These are phyloP conservation scores for Ecliptopera silaceata DNA, from an alignment of 2,888 invertebrate species.

Conservation along the genomic window DNA sequence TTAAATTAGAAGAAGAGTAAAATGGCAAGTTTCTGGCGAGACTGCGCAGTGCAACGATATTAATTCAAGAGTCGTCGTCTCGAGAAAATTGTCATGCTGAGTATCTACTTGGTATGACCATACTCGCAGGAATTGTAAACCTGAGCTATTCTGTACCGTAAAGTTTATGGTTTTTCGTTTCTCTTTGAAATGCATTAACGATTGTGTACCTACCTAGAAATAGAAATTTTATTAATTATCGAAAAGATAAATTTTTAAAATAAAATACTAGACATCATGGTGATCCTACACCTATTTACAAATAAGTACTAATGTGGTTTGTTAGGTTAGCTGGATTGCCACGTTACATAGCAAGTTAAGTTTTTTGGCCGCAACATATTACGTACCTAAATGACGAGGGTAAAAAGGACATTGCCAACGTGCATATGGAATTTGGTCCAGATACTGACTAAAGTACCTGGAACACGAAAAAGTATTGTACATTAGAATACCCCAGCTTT, in stretches of 20 bases:
- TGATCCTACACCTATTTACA: too few relatives aligned
- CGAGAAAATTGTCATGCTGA: slow-evolving; percentile 46
- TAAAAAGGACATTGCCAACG: background rate
- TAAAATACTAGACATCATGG: too few relatives aligned
- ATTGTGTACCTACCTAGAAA: too few relatives aligned
- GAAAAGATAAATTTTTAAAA: too few relatives aligned
- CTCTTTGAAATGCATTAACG: too few relatives aligned
- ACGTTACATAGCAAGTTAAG: too few relatives aligned
- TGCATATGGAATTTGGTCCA: background rate
- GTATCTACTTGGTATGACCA: slow-evolving; percentile 33
- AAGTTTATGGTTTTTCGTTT: too few relatives aligned
- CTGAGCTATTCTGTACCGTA: too few relatives aligned
- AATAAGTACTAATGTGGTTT: too few relatives aligned
- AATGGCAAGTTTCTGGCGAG: slow-evolving; percentile 44
- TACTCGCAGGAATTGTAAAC: too few relatives aligned
- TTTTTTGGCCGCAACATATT: background rate
- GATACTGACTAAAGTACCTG: background rate
- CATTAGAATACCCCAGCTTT: slow-evolving; percentile 26
- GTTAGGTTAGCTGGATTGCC: too few relatives aligned
- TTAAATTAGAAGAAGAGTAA: slow-evolving; percentile 46
- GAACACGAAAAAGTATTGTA: slow-evolving; percentile 21
- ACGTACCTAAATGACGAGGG: background rate
- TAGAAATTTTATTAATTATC: too few relatives aligned
- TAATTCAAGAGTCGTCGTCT: slow-evolving; percentile 53
- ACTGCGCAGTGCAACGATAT: slow-evolving; percentile 45